Evolutionary conservation across 2,888 invertebrate genomes (phyloP), one percentile per base, ranked within the genome.

Genomic region (Busseola fusca): DNA sequence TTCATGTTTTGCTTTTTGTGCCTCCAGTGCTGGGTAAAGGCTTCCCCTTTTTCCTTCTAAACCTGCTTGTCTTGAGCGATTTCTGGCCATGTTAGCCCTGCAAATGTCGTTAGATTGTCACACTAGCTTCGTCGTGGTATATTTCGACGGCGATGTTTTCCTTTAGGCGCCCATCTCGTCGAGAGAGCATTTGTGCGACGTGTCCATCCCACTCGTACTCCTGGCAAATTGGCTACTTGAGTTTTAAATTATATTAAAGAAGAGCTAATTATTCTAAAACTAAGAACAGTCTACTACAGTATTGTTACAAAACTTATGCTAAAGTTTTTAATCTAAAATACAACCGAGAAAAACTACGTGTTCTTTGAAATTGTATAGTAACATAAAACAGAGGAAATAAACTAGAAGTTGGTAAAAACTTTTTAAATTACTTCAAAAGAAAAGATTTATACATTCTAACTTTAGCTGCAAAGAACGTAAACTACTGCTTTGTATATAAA

Each of bases 401-500:
- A 82, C 50, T 80, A 71, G 58, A 70, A 81, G 54, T 72, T 68
- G 10, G 52, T 30, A 58, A 57, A 78, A 81, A 80, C 34, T 74
- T 77, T 81, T 65, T 48, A 74, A 82, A 82, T 72, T 74, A 77
- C 72, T 80, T 80, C 59, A 52, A 59, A 69, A 74, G 74, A 67
- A 77, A 73, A 71, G 66, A 80, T 78, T 78, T 80, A 82, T 82
- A 60, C 65, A 65, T 72, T 64, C 40, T 30, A 73, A 77, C 52
- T 82, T 70, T 59, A 54, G 45, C 37, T 66, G 48, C 30, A 48
- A 73, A 42, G 27, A 66, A 65, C 30, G 50, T 66, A 74, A 62
- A 81, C 69, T 68, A 74, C 30, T 66, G 27, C 37, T 66, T 78
- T 74, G 60, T 74, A 37, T 67, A 69, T 65, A 58, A 76, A 69